Evolutionary conservation across 1,140 invertebrate species (phyloP), one percentile per base, ranked within the genome.

Genomic region (Nymphalis io): DNA sequence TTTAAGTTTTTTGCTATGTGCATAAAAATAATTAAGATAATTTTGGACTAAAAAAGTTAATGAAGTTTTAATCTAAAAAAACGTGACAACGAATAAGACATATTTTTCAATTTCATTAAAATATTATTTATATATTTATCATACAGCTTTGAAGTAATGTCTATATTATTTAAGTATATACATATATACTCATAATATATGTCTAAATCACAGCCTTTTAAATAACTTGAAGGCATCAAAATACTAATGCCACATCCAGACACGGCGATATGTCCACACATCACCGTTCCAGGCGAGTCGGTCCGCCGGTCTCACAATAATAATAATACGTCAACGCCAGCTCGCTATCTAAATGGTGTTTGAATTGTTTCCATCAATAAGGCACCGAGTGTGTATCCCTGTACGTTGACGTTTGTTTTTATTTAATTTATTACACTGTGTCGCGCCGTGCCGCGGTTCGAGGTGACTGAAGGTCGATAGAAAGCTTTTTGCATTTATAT

Each of bases 351-450:
- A 87, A 87, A 90, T 81, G 83, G 81, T 78, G 75, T 86, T 83
- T 85, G 86, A 87, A 84, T 85, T 78, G 81, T 83, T 82, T 88
- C 85, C 86, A 88, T 90, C 88, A 89, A 88, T 88, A 84, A 84
- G 79, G 69, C 75, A 78, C 78, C 76, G 84, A 85, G 82, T 84
- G 85, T 85, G 79, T 72, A 82, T 80, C 80, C 77, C 65, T 84
- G 84, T 85, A 66, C 70, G 65, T 68, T 80, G 81, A 80, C 71
- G 60, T 58, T 60, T 71, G 74, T 73, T 79, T 79, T 81, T 80
- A 74, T 81, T 71, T 75, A 74, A 79, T 83, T 83, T 84, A 78
- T 83, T 77, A 72, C 70, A 75, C 57, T 57, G 62, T 62, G 61
- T 60, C 59, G 58, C 40, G 21, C 42, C 48, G 74, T 42, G 57